These are phyloP conservation scores for Paratrypauchen microcephalus DNA, from an alignment of 2,797 vertebrate genomes.

Conservation along the genomic window DNA sequence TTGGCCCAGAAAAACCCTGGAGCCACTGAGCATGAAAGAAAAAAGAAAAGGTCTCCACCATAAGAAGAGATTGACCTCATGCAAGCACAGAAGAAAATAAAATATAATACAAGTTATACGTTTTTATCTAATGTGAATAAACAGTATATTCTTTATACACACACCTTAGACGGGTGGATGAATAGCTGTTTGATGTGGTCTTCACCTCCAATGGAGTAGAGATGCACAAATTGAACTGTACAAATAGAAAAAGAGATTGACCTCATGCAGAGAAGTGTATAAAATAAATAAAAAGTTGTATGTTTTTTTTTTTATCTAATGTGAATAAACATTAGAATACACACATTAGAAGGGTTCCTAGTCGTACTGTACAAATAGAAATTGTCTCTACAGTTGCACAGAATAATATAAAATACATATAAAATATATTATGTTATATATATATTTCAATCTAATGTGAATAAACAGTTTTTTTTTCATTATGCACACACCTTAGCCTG, in stretches of 20 bases:
- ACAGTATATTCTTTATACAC: neutral
- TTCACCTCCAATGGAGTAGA: conserved; percentile 35
- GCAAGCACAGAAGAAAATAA: neutral
- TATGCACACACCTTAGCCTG: conserved; percentile 28
- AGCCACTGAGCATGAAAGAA: conserved; percentile 49
- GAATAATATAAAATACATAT: no score
- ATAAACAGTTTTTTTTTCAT: neutral
- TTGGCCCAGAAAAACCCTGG: conserved; percentile 31
- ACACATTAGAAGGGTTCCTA: no score
- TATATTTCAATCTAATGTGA: neutral
- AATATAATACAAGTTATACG: no score
- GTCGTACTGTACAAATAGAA: no score
- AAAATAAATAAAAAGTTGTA: no score
- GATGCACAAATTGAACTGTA: conserved; percentile 42
- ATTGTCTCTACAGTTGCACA: no score
- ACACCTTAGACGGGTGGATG: conserved; percentile 34
- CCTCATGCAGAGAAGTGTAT: no score
- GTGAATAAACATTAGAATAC: no score
- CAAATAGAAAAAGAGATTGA: conserved; percentile 52
- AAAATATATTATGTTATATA: no score
- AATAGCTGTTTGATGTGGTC: conserved; percentile 47
- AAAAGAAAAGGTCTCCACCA: conserved; percentile 42
- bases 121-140: neutral
- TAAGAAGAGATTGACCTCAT: conserved; percentile 52
- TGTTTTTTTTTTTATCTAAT: no score